phyloP scores from a whole-genome alignment of 2,888 invertebrate genomes.

The Eupithecia vulgata region DNA sequence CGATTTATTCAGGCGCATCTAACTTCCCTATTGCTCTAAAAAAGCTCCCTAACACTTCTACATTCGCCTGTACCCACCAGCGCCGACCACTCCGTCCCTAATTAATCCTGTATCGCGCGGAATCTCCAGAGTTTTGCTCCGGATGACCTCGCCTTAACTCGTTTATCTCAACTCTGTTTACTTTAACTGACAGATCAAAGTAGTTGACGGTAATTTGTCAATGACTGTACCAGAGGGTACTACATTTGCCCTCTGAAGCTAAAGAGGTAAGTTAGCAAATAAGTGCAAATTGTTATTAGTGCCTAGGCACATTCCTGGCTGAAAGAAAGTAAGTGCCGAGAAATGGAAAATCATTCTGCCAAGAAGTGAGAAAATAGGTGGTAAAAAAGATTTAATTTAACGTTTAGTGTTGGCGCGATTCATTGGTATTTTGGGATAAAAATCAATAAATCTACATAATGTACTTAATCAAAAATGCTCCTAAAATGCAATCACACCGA shows the following conservation, averaged over 20 bases:
- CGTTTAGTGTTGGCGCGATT: no score
- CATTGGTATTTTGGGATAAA: no score
- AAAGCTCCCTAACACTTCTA: conserved; percentile 44
- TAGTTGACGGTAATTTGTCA: conserved; percentile 27
- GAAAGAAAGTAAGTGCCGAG: no score
- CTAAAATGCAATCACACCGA: no score
- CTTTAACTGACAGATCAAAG: conserved; percentile 41
- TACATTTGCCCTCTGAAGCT: background rate
- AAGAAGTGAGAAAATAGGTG: no score
- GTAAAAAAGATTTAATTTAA: no score
- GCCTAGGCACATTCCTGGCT: no score
- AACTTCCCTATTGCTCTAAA: background rate
- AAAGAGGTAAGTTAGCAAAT: background rate
- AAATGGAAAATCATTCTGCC: no score
- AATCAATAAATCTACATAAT: no score
- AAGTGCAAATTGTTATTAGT: no score
- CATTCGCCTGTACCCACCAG: conserved; percentile 53
- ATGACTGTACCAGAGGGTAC: conserved; percentile 13
- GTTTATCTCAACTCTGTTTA: conserved; percentile 59
- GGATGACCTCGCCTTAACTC: conserved; percentile 74
- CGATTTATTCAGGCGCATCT: background rate
- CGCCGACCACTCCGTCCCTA: conserved; percentile 74
- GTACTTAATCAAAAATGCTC: no score
- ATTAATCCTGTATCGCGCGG: conserved; percentile 77
- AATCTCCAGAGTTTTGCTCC: conserved; percentile 65